Percentiles rank a stretch among this genome's conserved stretches.
Evolutionary conservation across 1,140 invertebrate species (phyloP).

Genomic region (Manduca sexta): DNA sequence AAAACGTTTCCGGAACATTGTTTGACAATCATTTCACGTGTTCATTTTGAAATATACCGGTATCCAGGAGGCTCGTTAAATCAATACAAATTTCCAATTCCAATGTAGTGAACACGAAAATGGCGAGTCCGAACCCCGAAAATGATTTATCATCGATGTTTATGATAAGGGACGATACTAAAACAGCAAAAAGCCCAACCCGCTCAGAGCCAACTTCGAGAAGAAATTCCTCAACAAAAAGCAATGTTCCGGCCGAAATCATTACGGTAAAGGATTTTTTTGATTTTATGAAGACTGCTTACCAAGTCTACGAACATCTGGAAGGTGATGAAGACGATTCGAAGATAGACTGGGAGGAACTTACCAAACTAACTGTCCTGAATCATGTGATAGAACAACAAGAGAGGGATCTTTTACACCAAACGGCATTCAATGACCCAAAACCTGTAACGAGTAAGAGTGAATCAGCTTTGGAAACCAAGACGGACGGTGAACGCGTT

Average conservation of each 20-base stretch:
- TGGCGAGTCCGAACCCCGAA: slow-evolving; percentile 52
- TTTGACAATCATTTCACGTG: too few species aligned
- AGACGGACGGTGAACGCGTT: slow-evolving; percentile 28
- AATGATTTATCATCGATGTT: slow-evolving; percentile 55
- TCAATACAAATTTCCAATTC: slow-evolving; percentile 33
- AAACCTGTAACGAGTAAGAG: slow-evolving; percentile 53
- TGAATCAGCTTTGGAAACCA: slow-evolving; percentile 45
- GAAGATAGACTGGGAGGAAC: slow-evolving; percentile 78
- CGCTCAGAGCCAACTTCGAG: slow-evolving; percentile 30
- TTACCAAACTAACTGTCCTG: slow-evolving; percentile 65
- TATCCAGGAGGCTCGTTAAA: slow-evolving; percentile 44
- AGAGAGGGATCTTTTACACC: slow-evolving; percentile 53
- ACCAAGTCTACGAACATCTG: slow-evolving; percentile 78
- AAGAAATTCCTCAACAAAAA: slow-evolving; percentile 35
- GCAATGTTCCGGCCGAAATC: slow-evolving; percentile 53
- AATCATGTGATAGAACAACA: slow-evolving; percentile 64
- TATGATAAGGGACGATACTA: slow-evolving; percentile 39
- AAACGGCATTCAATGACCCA: slow-evolving; percentile 39
- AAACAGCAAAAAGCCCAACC: slow-evolving; percentile 32
- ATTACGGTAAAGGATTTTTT: slow-evolving; percentile 81
- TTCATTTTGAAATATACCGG: slow-evolving; percentile 1
- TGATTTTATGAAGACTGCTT: slow-evolving; percentile 81
- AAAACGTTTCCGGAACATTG: too few species aligned
- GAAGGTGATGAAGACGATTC: slow-evolving; percentile 74
- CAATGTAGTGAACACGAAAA: slow-evolving; percentile 19